Percentiles rank a stretch among this genome's conserved stretches.
Evolutionary conservation across 2,113 vertebrate genomes (phyloP).

Genomic region (Malurus elegans): DNA sequence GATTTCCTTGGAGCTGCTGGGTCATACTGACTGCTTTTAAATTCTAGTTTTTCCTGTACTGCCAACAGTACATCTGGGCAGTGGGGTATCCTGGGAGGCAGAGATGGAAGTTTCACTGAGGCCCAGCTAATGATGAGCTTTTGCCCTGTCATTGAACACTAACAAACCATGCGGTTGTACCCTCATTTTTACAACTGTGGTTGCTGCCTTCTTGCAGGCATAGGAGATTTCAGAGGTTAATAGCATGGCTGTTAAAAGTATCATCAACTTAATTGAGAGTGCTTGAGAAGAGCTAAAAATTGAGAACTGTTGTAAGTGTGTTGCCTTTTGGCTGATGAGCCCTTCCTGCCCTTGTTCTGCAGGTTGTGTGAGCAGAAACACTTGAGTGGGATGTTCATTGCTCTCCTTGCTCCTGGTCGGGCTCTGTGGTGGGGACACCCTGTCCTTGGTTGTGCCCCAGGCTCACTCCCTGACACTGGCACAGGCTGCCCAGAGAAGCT

Average conservation of each 20-base stretch:
- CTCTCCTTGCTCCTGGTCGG: neutral
- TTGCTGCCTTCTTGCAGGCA: neutral
- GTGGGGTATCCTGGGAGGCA: neutral
- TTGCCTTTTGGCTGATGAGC: neutral
- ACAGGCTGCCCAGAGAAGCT: neutral
- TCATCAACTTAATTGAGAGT: neutral
- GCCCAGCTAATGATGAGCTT: neutral
- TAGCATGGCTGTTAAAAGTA: neutral
- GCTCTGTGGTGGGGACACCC: neutral
- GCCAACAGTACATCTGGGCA: neutral
- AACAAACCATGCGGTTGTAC: neutral
- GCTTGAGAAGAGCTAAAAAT: conserved; percentile 14
- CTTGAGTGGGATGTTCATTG: rapidly evolving
- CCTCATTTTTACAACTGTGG: neutral
- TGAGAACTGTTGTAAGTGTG: neutral
- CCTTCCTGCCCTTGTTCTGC: neutral
- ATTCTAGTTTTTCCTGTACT: neutral
- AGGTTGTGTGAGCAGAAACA: neutral
- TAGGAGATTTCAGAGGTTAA: neutral
- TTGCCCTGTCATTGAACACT: neutral
- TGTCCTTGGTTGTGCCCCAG: neutral
- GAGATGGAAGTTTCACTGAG: neutral
- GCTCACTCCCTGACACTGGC: neutral
- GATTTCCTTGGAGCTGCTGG: neutral
- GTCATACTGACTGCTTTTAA: neutral